Evolutionary conservation across 37 sponge, comb jelly and placozoan genomes (phyloP), one percentile per base, ranked within the genome.

Genomic region (Cladorhizidae sp.): DNA sequence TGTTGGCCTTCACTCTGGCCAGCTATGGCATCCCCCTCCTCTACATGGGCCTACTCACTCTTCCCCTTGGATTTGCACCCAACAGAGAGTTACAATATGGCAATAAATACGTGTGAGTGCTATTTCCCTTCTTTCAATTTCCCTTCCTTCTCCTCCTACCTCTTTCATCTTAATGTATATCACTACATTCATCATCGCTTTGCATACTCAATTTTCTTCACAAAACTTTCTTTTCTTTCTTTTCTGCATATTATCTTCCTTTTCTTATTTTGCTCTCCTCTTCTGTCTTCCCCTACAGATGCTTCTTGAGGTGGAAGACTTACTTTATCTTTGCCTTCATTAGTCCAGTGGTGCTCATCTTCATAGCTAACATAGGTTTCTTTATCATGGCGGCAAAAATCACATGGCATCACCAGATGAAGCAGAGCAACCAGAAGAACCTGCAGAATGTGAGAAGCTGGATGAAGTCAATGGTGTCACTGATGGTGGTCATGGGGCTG

Each of bases 241-340:
- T 14, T 20, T 14, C 18, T 14, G 14, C 56, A 14, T 54, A 20
- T 54, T 29, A 61, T 29, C 25, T n/a, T 12, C 28, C 62, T 15
- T 29, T 29, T 6, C 62, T 61, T 6, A 29, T 61, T 61, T 45
- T 45, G 8, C 9, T 9, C 49, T 12, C 49, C 9, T 45, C 49
- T 45, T 45, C 49, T 9, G 15, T 12, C 6, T 5, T 7, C 32
- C 2, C 2, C 45, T 76, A 35, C 62, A 76, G 77, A 45, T 90
- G 90, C 39, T 90, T 75, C 74, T 52, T 90, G 72, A 84, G 61
- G 0, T 42, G 42, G n/a, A 57, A 32, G 11, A 82, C 76, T 38
- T 1, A 70, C 38, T 90, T 90, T 50, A 68, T 90, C 51, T 77
- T 74, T 79, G 72, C 82, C 21, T 90, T 90, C 78, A 80, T 81